Percentiles rank a stretch among this genome's conserved stretches.
These are phyloP conservation scores for Brachirus orientalis DNA, from an alignment of 2,113 vertebrate genomes.

Conservation along the genomic window DNA sequence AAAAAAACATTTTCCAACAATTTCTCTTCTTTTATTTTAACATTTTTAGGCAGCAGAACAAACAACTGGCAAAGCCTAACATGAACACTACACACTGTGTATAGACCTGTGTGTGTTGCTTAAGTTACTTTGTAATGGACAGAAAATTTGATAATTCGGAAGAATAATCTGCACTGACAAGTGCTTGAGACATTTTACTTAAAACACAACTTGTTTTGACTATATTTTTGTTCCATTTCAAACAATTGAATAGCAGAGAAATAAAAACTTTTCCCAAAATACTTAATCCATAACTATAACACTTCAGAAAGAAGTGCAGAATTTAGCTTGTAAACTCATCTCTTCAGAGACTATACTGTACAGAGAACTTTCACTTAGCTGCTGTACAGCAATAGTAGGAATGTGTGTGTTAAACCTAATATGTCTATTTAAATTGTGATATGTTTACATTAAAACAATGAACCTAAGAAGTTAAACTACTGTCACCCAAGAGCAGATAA, in stretches of 20 bases:
- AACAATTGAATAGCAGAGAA: background rate
- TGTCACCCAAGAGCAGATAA: conserved; percentile 1
- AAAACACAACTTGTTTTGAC: no score
- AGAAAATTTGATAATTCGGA: no score
- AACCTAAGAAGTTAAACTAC: no score
- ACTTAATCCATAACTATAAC: background rate
- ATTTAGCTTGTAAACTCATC: background rate
- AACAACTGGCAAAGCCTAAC: conserved; percentile 13
- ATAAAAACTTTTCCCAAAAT: no score
- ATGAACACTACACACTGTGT: conserved; percentile 14
- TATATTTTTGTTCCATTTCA: background rate
- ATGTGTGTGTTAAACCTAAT: background rate
- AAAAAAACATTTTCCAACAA: conserved; percentile 17
- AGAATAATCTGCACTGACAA: no score
- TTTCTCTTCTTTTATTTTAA: conserved; percentile 55
- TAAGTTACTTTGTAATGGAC: background rate
- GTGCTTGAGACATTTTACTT: conserved; percentile 22
- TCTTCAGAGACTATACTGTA: conserved; percentile 10
- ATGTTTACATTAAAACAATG: no score
- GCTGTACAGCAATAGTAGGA: conserved; percentile 22
- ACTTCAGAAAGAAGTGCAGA: conserved; percentile 13
- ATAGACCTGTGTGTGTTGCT: no score
- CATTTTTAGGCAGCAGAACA: conserved; percentile 21
- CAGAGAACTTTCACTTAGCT: background rate
- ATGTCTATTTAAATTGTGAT: no score